A percentile compares a stretch with the other conserved stretches of the same genome.
phyloP scores from a whole-genome alignment of 2,113 vertebrate species.

The Calyptomena viridis region DNA sequence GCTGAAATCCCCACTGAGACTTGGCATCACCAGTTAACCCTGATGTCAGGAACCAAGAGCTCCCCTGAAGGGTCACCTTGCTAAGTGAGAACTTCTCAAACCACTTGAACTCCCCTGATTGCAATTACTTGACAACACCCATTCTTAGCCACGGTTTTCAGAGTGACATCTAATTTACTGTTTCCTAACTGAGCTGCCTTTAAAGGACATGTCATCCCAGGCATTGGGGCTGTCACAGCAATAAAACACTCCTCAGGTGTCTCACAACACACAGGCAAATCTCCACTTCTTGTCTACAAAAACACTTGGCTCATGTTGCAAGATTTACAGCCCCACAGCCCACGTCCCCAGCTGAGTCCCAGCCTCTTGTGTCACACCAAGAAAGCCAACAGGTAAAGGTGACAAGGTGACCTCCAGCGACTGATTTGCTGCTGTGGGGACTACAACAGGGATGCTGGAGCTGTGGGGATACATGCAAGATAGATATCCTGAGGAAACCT shows the following conservation, averaged over 20 bases:
- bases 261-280: not conserved
- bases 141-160: accelerated
- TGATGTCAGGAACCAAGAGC: too few relatives aligned
- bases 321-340: accelerated
- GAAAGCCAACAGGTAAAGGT: not conserved
- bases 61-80: not conserved
- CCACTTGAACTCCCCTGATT: not conserved
- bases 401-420: not conserved
- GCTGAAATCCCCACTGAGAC: not conserved
- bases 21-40: not conserved
- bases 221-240: accelerated
- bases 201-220: not conserved
- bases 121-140: not conserved
- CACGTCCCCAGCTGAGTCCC: not conserved
- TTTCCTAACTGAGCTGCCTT: not conserved
- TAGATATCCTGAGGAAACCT: not conserved
- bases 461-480: not conserved
- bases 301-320: accelerated
- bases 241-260: not conserved
- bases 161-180: not conserved
- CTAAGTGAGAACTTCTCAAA: not conserved
- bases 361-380: not conserved
- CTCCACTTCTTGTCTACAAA: accelerated
- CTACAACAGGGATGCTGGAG: not conserved
- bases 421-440: not conserved